A percentile compares a stretch with the other conserved stretches of the same genome.
Evolutionary conservation across 2,888 invertebrate genomes (phyloP).

Genomic region (Lasioglossum lativentre): DNA sequence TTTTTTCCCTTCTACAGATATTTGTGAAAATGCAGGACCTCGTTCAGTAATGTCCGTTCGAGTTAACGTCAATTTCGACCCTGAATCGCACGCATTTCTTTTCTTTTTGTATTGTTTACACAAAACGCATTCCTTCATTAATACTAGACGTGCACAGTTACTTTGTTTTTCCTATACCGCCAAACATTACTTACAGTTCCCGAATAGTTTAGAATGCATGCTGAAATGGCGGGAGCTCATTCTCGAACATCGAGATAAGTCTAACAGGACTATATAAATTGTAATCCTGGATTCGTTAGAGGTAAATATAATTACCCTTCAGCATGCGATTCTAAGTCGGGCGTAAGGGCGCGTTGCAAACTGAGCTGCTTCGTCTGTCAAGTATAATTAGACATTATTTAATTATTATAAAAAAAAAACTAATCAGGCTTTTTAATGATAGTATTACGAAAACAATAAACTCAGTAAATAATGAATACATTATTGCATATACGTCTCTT

Average conservation of each 20-base stretch:
- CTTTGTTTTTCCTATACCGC: slow-evolving; percentile 65
- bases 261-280: slow-evolving; percentile 51
- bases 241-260: slow-evolving; percentile 63
- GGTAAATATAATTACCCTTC: slow-evolving; percentile 60
- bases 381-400: slow-evolving; percentile 74
- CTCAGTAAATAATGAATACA: slow-evolving; percentile 66
- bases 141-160: slow-evolving; percentile 81
- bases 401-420: slow-evolving; percentile 74
- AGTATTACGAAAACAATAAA: slow-evolving; percentile 71
- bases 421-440: slow-evolving; percentile 77
- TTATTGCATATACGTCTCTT: slow-evolving; percentile 54
- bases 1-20: slow-evolving; percentile 67
- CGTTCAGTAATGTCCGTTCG: slow-evolving; percentile 63
- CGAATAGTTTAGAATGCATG: slow-evolving; percentile 73
- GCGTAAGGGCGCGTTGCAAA: slow-evolving; percentile 63
- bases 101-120: slow-evolving; percentile 58
- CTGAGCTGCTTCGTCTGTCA: slow-evolving; percentile 75
- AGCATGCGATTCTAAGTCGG: slow-evolving; percentile 60
- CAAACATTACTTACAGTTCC: slow-evolving; percentile 73
- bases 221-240: slow-evolving; percentile 65
- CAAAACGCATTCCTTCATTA: slow-evolving; percentile 74
- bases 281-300: slow-evolving; percentile 66
- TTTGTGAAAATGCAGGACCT: slow-evolving; percentile 81
- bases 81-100: slow-evolving; percentile 68
- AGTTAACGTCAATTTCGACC: slow-evolving; percentile 70